Conservation (phyloP, 35 echinoderm and acorn worm species). For the Apostichopus californicus region DNA sequence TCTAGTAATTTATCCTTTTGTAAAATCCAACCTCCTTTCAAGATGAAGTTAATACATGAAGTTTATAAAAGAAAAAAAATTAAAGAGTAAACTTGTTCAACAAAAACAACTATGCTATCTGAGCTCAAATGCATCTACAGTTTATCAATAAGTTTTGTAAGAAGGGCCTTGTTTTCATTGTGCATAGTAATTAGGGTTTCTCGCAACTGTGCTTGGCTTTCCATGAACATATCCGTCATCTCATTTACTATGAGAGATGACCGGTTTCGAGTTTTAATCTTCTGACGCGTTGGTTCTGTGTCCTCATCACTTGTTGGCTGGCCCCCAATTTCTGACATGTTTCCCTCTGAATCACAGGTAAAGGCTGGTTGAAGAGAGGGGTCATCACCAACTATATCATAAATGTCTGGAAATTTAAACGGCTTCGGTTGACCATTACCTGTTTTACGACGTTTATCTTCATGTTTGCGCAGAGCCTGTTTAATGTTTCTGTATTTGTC, state of each 20-base stretch:
- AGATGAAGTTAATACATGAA: not conserved
- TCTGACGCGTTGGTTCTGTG: conserved; percentile 5
- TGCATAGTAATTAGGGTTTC: conserved; percentile 30
- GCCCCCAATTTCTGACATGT: not conserved
- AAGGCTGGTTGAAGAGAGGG: too few species aligned
- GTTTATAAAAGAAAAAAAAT: not conserved
- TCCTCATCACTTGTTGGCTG: conserved; percentile 2
- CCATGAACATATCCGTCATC: conserved; percentile 18
- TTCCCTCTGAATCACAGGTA: conserved; percentile 34
- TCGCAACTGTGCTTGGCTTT: conserved; percentile 9
- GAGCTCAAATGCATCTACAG: not conserved
- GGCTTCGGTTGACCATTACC: conserved; percentile 16
- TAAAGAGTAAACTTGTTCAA: not conserved
- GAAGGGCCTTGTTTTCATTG: conserved; percentile 20
- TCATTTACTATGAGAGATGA: conserved; percentile 13
- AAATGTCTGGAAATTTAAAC: conserved; percentile 18
- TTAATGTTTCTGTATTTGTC: not conserved
- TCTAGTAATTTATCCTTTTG: not conserved
- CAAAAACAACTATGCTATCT: not conserved
- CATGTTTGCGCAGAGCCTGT: not conserved
- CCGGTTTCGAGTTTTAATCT: conserved; percentile 6
- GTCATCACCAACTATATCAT: conserved; percentile 9
- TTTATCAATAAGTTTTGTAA: conserved; percentile 14
- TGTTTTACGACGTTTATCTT: not conserved
- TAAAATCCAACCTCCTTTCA: not conserved